phyloP scores from a whole-genome alignment of 2,888 invertebrate genomes.

The Cetonia aurata region DNA sequence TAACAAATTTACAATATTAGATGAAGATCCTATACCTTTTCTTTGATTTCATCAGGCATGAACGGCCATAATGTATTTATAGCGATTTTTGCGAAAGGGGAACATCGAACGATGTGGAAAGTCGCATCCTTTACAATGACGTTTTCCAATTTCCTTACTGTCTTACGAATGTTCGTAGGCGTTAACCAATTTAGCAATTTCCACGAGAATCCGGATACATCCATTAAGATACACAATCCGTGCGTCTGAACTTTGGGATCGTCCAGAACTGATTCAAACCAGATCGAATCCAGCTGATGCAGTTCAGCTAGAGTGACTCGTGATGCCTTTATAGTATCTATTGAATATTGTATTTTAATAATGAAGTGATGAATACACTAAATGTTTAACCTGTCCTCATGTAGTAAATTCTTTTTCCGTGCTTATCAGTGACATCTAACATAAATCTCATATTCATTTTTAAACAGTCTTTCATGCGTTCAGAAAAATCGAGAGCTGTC shows the following conservation, averaged over 20 bases:
- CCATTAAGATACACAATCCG: constrained; percentile 63
- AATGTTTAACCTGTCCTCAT: constrained; percentile 59
- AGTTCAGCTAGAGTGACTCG: constrained; percentile 58
- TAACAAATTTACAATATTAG: background rate
- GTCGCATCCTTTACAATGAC: constrained; percentile 59
- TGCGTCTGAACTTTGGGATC: constrained; percentile 59
- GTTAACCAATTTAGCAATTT: constrained; percentile 60
- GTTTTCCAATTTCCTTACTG: constrained; percentile 55
- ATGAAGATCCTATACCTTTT: constrained; percentile 48
- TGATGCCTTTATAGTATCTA: constrained; percentile 56
- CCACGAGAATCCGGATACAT: constrained; percentile 59
- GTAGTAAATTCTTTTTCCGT: constrained; percentile 61
- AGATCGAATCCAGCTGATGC: constrained; percentile 62
- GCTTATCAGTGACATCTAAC: constrained; percentile 59
- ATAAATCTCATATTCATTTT: constrained; percentile 60
- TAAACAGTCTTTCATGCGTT: constrained; percentile 56
- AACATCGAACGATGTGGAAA: constrained; percentile 61
- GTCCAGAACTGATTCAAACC: constrained; percentile 62
- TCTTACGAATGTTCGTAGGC: constrained; percentile 57
- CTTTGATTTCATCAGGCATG: constrained; percentile 56
- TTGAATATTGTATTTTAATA: constrained; percentile 23
- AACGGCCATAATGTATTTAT: constrained; percentile 62
- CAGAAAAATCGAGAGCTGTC: constrained; percentile 59
- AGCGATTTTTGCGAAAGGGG: constrained; percentile 56
- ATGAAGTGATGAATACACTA: background rate